Conservation (phyloP, 2,113 vertebrate species). For the Mobula hypostoma region DNA sequence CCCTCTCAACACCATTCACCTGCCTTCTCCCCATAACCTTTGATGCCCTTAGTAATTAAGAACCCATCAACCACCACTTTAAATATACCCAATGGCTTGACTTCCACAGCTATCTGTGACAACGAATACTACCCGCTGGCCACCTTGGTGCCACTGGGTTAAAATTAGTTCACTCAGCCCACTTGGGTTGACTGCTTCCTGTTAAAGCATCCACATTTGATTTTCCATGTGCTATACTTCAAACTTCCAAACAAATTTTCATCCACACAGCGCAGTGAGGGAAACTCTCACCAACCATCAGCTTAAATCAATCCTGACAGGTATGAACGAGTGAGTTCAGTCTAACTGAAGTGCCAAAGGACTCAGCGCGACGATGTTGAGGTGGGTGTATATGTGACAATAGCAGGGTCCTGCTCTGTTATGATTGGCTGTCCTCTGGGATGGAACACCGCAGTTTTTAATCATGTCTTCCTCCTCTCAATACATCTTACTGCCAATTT, state of each 20-base stretch:
- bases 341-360: not conserved
- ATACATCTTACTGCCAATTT: not conserved
- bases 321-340: conserved; percentile 5
- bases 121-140: no score
- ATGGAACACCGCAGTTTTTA: not conserved
- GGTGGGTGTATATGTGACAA: not conserved
- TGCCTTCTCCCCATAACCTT: no score
- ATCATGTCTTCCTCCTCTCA: conserved; percentile 3
- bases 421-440: not conserved
- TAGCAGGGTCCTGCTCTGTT: not conserved
- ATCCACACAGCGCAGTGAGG: not conserved
- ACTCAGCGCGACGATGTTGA: not conserved
- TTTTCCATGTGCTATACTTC: not conserved
- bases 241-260: conserved; percentile 12
- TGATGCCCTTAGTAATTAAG: no score
- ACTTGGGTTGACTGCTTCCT: not conserved
- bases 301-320: conserved; percentile 29
- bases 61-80: no score
- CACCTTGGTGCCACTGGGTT: not conserved
- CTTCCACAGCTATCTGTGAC: no score
- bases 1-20: no score
- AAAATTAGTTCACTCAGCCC: not conserved
- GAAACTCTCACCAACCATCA: not conserved
- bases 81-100: no score
- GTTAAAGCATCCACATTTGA: not conserved